phyloP scores from a whole-genome alignment of 1,140 invertebrate species.

The Parasteatoda tepidariorum region DNA sequence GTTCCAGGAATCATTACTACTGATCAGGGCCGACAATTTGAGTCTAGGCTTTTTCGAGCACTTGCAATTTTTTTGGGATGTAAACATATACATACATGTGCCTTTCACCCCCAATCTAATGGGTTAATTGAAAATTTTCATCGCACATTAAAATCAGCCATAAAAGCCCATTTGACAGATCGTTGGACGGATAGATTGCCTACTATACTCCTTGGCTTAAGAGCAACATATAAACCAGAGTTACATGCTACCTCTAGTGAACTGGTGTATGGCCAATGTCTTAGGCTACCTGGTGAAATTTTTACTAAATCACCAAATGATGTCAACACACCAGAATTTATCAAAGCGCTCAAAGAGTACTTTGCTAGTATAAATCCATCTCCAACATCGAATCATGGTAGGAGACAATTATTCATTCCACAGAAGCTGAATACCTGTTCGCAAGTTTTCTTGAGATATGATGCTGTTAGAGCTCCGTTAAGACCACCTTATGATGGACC shows the following conservation, averaged over 20 bases:
- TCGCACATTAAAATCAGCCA: slow-evolving; percentile 48
- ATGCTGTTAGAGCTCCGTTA: neutral
- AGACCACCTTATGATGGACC: neutral
- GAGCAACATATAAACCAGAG: slow-evolving; percentile 64
- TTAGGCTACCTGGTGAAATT: slow-evolving; percentile 63
- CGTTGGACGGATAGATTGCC: slow-evolving; percentile 67
- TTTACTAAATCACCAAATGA: neutral
- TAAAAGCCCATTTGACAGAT: slow-evolving; percentile 16
- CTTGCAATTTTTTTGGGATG: neutral
- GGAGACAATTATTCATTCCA: neutral
- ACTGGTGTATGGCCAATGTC: slow-evolving; percentile 62
- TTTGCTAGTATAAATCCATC: neutral
- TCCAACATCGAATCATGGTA: neutral
- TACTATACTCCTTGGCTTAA: slow-evolving; percentile 66
- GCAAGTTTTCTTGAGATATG: neutral
- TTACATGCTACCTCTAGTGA: slow-evolving; percentile 57
- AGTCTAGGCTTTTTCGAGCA: neutral
- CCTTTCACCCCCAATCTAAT: slow-evolving; percentile 66
- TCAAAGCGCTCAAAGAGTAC: neutral
- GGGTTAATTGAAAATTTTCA: slow-evolving; percentile 67
- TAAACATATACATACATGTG: neutral
- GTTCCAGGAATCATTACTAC: neutral
- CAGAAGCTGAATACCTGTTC: neutral
- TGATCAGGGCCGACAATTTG: neutral
- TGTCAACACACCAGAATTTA: neutral